Evolutionary conservation across 2,888 invertebrate genomes (phyloP).

Genomic region (Andrena bucephala): DNA sequence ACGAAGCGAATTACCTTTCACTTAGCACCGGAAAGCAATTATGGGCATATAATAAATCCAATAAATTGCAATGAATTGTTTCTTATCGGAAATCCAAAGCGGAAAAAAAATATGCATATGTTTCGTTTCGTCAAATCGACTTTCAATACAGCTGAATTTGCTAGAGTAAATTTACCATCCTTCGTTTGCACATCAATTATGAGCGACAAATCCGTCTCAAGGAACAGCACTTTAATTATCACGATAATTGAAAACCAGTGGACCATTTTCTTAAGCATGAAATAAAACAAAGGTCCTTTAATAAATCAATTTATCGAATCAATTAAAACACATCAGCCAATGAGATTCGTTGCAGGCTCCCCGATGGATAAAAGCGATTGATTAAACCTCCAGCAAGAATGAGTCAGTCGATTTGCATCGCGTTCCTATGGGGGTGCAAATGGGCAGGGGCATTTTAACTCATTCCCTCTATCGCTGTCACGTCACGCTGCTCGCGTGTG

Average conservation of each 20-base stretch:
- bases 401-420: not conserved
- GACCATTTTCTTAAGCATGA: slow-evolving; percentile 1
- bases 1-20: too few relatives aligned
- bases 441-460: not conserved
- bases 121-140: not conserved
- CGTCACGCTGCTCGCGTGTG: too few relatives aligned
- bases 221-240: slow-evolving; percentile 23
- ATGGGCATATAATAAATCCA: too few relatives aligned
- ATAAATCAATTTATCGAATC: slow-evolving; percentile 35
- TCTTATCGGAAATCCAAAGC: not conserved
- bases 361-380: not conserved
- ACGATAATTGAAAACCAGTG: slow-evolving; percentile 40
- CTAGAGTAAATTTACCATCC: slow-evolving; percentile 13
- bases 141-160: not conserved
- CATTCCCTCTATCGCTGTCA: not conserved
- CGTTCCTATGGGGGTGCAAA: not conserved
- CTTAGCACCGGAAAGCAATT: too few relatives aligned
- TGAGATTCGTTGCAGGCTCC: not conserved
- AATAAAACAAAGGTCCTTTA: slow-evolving; percentile 8
- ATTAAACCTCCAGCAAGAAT: not conserved
- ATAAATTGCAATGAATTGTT: too few relatives aligned
- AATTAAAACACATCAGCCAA: not conserved
- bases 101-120: not conserved
- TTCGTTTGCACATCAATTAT: slow-evolving; percentile 1
- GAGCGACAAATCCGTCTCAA: not conserved